Base-by-base conservation (phyloP, 2,888 invertebrate species). In the Orthosia gothica region DNA sequence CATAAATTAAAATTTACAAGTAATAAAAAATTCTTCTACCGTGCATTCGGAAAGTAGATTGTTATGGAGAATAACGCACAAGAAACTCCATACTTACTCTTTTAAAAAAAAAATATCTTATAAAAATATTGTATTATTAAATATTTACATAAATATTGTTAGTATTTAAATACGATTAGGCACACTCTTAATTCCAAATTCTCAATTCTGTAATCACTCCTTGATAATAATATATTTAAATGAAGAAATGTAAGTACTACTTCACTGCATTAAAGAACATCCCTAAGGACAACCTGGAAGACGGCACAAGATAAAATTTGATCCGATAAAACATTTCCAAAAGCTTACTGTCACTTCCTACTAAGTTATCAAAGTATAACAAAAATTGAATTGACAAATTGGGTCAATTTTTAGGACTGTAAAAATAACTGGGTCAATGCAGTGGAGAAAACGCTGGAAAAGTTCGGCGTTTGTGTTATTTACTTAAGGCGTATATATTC, bases 361-460 rank as follows among this genome's bases (percentile, higher is more conserved):
- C 52, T 20, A 68, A 55, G 54, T 79, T 55, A 67, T 16, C 50
- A 54, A 74, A 77, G 64, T 58, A 12, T 73, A 45, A 61, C 40
- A 55, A 68, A 81, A 83, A 81, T 79, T 76, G 68, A 70, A 79
- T 83, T 81, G 70, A 57, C 49, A 59, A 86, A 81, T 85, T 83
- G 63, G 83, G 84, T 86, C 86, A 86, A 73, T 74, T 83, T 59
- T 57, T n/a, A 40, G 7, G 72, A 74, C 57, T 26, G 78, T 20
- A 40, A 40, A 9, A 7, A 40, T 40, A 85, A 83, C 64, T 70
- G 65, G 82, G 88, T 87, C 85, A 88, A 79, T 85, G 85, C 88
- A 82, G 87, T 72, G 67, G 26, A 20, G 62, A 49, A n/a, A n/a
- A 55, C 40, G 52, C 20, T 58, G 20, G 58, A 52, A 67, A 70